These are phyloP conservation scores for Luscinia megarhynchos DNA, from an alignment of 2,797 vertebrate species.

Conservation along the genomic window DNA sequence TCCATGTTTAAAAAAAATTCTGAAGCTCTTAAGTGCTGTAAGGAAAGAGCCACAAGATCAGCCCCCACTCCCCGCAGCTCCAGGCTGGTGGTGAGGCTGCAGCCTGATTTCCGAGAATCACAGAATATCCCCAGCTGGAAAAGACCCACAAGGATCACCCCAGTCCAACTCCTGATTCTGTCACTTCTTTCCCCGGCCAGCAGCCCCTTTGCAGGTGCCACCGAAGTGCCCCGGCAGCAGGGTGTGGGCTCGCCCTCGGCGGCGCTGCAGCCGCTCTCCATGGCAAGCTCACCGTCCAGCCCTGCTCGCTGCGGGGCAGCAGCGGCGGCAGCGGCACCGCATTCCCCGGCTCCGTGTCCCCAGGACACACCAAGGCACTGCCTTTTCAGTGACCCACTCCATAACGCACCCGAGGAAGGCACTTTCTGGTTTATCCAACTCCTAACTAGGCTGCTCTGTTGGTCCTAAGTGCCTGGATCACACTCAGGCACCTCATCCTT, in stretches of 20 bases:
- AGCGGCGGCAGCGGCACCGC: accelerated
- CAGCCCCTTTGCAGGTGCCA: accelerated
- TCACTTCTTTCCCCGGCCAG: background rate
- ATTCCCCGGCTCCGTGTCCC: background rate
- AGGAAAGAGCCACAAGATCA: background rate
- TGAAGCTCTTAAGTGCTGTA: accelerated
- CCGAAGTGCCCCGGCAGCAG: too few relatives aligned
- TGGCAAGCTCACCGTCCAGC: accelerated
- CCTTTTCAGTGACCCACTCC: accelerated
- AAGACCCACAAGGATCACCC: background rate
- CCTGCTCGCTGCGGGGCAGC: accelerated
- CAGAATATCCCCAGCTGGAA: background rate
- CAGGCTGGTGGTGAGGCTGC: background rate
- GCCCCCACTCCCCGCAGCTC: background rate
- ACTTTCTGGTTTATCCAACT: accelerated
- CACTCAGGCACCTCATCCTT: background rate
- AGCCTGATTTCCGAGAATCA: background rate
- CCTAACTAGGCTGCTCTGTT: background rate
- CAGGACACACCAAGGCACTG: background rate
- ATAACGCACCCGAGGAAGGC: accelerated
- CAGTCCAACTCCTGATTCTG: background rate
- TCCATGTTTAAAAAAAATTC: accelerated
- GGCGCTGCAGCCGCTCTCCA: background rate
- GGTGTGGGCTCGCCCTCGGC: accelerated
- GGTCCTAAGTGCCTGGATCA: background rate